Percentiles rank a stretch among this genome's conserved stretches.
Conservation (phyloP, 2,797 vertebrate species). For the Petrocephalus schoutedeni region DNA sequence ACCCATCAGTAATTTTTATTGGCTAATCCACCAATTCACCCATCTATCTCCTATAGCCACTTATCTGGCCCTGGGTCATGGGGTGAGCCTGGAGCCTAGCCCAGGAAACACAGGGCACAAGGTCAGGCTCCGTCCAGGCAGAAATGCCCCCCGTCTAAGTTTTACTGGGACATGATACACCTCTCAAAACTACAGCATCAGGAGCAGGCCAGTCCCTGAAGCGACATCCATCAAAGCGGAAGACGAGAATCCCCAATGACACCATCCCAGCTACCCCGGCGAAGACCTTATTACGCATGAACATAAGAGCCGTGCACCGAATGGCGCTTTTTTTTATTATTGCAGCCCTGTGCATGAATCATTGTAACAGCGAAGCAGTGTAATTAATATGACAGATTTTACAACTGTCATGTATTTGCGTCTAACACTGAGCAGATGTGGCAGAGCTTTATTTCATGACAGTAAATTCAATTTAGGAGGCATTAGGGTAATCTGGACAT, state of each 20-base stretch:
- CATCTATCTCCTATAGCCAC: background rate
- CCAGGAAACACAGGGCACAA: background rate
- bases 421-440: slow-evolving; percentile 33
- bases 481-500: slow-evolving; percentile 33
- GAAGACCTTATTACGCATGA: background rate
- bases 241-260: background rate
- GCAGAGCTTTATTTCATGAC: slow-evolving; percentile 41
- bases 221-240: background rate
- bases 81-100: background rate
- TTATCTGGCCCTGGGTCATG: background rate
- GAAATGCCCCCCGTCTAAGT: background rate
- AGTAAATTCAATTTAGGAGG: slow-evolving; percentile 38
- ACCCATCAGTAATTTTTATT: background rate
- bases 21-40: background rate
- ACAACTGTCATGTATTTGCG: slow-evolving; percentile 33
- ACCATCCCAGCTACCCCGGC: background rate
- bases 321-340: background rate
- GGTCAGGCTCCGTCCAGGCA: background rate
- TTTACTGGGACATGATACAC: background rate
- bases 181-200: background rate
- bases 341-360: background rate
- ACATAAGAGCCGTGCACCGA: background rate
- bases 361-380: background rate
- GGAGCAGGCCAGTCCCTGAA: background rate
- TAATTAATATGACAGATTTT: slow-evolving; percentile 18